Conservation (phyloP, 2,888 invertebrate species). For the Oscheius sp. region DNA sequence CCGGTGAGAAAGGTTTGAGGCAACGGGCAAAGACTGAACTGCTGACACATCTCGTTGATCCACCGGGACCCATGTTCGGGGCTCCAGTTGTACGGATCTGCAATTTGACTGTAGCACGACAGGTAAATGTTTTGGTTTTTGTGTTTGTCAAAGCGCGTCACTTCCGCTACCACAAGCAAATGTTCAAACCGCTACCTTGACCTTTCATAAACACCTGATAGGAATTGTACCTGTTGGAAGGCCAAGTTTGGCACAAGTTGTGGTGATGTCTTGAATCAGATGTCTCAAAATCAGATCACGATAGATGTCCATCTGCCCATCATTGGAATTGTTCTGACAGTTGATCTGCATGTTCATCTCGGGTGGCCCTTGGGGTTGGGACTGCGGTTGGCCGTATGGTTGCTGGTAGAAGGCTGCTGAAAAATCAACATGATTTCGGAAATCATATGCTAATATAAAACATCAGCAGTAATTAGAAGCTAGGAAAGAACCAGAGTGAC, state of each 20-base stretch:
- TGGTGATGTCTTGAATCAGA: conserved; percentile 71
- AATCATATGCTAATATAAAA: neutral
- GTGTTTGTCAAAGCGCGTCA: conserved; percentile 24
- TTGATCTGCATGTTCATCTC: conserved; percentile 36
- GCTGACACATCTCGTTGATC: conserved; percentile 70
- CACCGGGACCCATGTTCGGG: conserved; percentile 63
- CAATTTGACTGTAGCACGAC: conserved; percentile 1
- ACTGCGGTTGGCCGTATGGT: neutral
- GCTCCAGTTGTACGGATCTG: conserved; percentile 65
- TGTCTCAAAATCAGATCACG: conserved; percentile 72
- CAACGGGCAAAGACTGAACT: conserved; percentile 63
- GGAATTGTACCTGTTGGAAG: conserved; percentile 58
- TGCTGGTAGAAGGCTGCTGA: conserved; percentile 18
- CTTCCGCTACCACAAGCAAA: conserved; percentile 34
- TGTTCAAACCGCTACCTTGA: neutral
- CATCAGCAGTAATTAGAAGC: conserved; percentile 17
- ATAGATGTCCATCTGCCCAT: conserved; percentile 67
- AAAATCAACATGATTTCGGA: neutral
- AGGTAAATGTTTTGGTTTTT: conserved; percentile 14
- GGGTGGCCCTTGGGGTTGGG: neutral
- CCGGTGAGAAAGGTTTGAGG: conserved; percentile 60
- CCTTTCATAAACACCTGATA: conserved; percentile 10
- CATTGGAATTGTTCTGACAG: conserved; percentile 42
- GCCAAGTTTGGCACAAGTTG: conserved; percentile 69
- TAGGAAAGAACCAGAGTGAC: conserved; percentile 7